Evolutionary conservation across 2,888 invertebrate species (phyloP).

Genomic region (Cryptus armator): DNA sequence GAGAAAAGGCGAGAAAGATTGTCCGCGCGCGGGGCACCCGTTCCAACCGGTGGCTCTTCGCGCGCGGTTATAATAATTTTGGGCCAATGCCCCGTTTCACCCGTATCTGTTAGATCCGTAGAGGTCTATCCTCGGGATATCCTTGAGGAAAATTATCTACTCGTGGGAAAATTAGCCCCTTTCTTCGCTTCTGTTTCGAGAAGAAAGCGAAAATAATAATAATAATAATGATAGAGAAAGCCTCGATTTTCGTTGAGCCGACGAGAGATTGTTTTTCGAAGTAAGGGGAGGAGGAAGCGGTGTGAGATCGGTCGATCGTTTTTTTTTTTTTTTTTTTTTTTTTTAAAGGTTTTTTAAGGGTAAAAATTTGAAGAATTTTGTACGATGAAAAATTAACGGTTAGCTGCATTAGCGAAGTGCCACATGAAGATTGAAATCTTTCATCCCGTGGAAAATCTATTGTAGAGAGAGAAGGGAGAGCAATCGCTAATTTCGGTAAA

Average conservation of each 20-base stretch:
- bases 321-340: neutral
- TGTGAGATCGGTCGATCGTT: neutral
- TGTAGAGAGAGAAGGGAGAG: slow-evolving; percentile 34
- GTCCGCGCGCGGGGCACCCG: neutral
- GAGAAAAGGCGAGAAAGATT: slow-evolving; percentile 38
- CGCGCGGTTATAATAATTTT: slow-evolving; percentile 4
- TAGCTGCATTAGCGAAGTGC: slow-evolving; percentile 45
- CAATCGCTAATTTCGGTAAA: slow-evolving; percentile 8
- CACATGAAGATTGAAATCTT: slow-evolving; percentile 30
- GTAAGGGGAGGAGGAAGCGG: slow-evolving; percentile 26
- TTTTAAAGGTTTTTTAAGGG: neutral
- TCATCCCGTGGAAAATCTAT: slow-evolving; percentile 22
- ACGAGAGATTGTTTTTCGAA: slow-evolving; percentile 46
- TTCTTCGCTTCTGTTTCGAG: slow-evolving; percentile 21
- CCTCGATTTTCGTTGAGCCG: neutral
- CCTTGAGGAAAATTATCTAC: slow-evolving; percentile 29
- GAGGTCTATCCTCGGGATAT: slow-evolving; percentile 10
- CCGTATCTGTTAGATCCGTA: slow-evolving; percentile 12
- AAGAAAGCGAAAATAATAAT: neutral
- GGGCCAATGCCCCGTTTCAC: slow-evolving; percentile 1
- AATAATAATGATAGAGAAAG: neutral
- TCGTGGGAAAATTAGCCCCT: slow-evolving; percentile 24
- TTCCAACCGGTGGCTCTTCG: slow-evolving; percentile 16
- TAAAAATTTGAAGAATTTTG: neutral
- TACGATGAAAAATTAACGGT: slow-evolving; percentile 14